These are phyloP conservation scores for Haplotaxodon microlepis DNA, from an alignment of 2,113 vertebrate genomes.

Conservation along the genomic window DNA sequence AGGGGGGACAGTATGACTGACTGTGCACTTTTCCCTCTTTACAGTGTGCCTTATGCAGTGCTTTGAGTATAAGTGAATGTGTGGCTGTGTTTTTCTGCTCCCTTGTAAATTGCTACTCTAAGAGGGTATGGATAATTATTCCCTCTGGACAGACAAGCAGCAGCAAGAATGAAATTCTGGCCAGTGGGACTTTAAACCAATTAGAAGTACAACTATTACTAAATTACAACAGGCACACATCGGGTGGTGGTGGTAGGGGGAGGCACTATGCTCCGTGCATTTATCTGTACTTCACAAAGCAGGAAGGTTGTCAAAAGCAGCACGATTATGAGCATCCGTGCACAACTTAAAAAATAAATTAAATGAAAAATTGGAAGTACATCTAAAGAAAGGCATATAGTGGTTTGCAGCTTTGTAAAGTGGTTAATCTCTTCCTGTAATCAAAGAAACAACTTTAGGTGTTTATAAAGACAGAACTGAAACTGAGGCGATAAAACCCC, in stretches of 20 bases:
- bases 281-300: background rate
- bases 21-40: background rate
- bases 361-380: background rate
- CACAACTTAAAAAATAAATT: background rate
- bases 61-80: background rate
- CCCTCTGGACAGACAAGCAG: background rate
- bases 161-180: background rate
- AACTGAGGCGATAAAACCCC: background rate
- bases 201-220: conserved; percentile 6
- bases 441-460: background rate
- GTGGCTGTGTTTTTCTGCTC: background rate
- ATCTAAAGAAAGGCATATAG: background rate
- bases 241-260: background rate
- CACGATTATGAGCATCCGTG: background rate
- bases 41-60: background rate
- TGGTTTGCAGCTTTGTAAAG: background rate
- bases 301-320: background rate
- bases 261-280: background rate
- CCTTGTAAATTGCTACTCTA: background rate
- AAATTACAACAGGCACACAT: background rate
- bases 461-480: background rate
- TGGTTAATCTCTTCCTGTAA: background rate
- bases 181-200: conserved; percentile 27
- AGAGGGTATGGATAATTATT: conserved; percentile 14
- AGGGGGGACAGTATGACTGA: background rate